These are phyloP conservation scores for Sebastes schlegelii DNA, from an alignment of 2,113 vertebrate species.

Conservation along the genomic window DNA sequence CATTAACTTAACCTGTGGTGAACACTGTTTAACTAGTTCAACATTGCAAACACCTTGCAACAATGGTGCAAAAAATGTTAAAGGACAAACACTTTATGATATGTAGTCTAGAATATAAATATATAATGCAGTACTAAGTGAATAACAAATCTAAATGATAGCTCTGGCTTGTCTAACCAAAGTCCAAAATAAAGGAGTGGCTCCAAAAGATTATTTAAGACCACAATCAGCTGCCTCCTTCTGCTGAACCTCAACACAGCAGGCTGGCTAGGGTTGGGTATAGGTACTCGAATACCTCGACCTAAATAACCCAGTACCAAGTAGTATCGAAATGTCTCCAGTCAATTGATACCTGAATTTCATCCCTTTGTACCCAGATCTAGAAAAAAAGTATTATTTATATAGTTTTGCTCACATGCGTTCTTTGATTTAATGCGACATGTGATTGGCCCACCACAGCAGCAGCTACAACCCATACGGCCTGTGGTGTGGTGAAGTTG, in stretches of 20 bases:
- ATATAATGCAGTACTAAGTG: neutral
- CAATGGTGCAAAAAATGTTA: neutral
- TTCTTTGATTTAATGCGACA: too few species aligned
- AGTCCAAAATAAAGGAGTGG: neutral
- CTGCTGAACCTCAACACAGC: constrained; percentile 12
- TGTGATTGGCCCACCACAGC: too few species aligned
- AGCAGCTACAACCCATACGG: too few species aligned
- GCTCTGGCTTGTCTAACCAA: neutral
- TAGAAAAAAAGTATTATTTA: too few species aligned
- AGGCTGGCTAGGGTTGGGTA: neutral
- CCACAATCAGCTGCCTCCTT: constrained; percentile 12
- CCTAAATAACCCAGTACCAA: too few species aligned
- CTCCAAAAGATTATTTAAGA: constrained; percentile 24
- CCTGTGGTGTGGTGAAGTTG: too few species aligned
- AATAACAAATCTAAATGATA: neutral
- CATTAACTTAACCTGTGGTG: neutral
- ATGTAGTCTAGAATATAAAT: neutral
- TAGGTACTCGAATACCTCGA: too few species aligned
- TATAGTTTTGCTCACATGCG: too few species aligned
- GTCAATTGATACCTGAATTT: too few species aligned
- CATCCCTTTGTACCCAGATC: too few species aligned
- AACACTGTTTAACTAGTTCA: neutral
- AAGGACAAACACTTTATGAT: neutral
- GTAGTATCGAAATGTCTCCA: too few species aligned
- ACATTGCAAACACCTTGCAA: neutral